These are phyloP conservation scores for Sebastolobus altivelis DNA, from an alignment of 2,797 vertebrate species.

Conservation along the genomic window DNA sequence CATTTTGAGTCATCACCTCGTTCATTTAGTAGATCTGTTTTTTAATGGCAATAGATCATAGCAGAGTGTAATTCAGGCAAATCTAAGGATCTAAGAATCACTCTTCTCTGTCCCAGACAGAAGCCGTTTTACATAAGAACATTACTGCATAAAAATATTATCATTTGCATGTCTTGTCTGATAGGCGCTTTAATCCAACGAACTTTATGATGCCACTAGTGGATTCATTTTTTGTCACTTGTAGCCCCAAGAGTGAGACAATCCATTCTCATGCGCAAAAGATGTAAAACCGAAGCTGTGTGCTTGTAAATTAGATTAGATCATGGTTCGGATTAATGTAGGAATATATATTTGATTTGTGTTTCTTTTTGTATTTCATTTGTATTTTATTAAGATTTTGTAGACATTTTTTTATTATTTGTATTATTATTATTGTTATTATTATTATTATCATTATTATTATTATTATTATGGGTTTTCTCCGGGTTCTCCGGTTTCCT, in stretches of 20 bases:
- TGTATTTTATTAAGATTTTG: too few relatives aligned
- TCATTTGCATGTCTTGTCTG: conserved; percentile 3
- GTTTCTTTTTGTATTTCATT: too few relatives aligned
- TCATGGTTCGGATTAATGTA: too few relatives aligned
- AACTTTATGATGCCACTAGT: not conserved
- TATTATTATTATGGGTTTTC: too few relatives aligned
- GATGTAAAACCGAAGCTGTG: not conserved
- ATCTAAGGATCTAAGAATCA: not conserved
- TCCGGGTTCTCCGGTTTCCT: too few relatives aligned
- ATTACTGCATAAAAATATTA: conserved; percentile 1
- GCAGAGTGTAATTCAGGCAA: not conserved
- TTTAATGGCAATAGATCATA: not conserved
- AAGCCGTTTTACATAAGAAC: not conserved
- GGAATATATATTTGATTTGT: too few relatives aligned
- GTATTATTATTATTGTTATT: too few relatives aligned
- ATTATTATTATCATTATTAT: too few relatives aligned
- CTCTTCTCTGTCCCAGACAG: not conserved
- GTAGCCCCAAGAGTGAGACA: not conserved
- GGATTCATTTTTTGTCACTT: not conserved
- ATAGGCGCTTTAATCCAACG: not conserved
- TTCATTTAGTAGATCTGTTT: not conserved
- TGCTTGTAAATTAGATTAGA: too few relatives aligned
- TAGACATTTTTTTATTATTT: too few relatives aligned
- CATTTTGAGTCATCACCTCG: not conserved
- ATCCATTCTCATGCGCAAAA: not conserved